Base-by-base conservation (phyloP, 2,113 vertebrate genomes). In the Pogona vitticeps region DNA sequence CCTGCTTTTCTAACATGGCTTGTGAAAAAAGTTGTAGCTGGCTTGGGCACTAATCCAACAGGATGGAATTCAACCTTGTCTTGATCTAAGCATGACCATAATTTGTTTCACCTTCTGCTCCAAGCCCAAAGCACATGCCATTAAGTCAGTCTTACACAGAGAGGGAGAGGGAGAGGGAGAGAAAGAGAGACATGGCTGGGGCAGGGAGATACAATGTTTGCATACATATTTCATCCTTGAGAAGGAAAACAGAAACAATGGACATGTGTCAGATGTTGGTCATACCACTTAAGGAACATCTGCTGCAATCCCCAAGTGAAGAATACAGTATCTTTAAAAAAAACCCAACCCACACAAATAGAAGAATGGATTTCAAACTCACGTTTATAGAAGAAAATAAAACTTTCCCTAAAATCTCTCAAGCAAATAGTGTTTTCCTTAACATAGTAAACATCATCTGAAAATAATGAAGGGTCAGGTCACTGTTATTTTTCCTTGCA, bases 41-140 rank as follows among this genome's bases (percentile, higher is more conserved):
- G 75, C 52, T 61, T 65, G 76, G 86, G 81, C 65, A 84, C 58
- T 63, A 52, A 63, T 88, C 81, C 76, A 84, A 88, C 10, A 79
- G 20, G 67, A 52, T 72, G 82, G 61, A 80, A 84, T 84, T 71
- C 75, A 84, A 38, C 52, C 65, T 58, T 46, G 67, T 23, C 38
- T 70, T 86, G 73, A 63, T 83, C 78, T 83, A 79, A 78, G 36
- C 33, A 46, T 28, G 4, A 18, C 33, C n/a, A 38, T 65, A 84
- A 28, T 38, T 72, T 56, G 63, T 36, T 73, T 88, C 87, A 84
- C 46, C 26, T 87, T 76, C 40, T 82, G 31, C 40, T 63, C 23
- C 85, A 26, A 87, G 59, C 36, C 31, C 70, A 56, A 33, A 38
- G 52, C 65, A 68, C 31, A 63, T 73, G 71, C 78, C n/a, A 63